Conservation (phyloP, 2,113 vertebrate species). For the Sinocyclocheilus anophthalmus region DNA sequence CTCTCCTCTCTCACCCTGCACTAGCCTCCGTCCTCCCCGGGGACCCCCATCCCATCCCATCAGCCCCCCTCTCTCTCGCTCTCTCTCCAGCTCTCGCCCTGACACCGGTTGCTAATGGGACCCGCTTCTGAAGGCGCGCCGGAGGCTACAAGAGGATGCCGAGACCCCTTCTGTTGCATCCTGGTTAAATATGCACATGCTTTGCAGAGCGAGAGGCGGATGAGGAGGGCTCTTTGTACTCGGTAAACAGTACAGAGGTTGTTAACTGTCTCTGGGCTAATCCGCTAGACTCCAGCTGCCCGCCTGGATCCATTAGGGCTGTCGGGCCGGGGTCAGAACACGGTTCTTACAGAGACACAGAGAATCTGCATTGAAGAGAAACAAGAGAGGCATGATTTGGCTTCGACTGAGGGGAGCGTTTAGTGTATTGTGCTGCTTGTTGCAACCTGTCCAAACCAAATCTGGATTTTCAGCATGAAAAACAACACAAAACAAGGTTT, state of each 20-base stretch:
- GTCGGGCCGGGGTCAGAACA: conserved; percentile 35
- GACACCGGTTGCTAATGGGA: conserved; percentile 89
- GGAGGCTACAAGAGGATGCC: conserved; percentile 70
- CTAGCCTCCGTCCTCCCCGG: conserved; percentile 55
- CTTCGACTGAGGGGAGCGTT: not conserved
- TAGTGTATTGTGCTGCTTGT: not conserved
- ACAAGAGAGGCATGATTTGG: not conserved
- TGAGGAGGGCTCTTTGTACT: conserved; percentile 70
- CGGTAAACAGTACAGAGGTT: conserved; percentile 55
- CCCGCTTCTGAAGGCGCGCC: conserved; percentile 73
- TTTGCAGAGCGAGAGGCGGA: conserved; percentile 58
- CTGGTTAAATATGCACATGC: conserved; percentile 76
- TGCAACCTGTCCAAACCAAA: not conserved
- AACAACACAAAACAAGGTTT: not conserved
- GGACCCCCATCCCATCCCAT: conserved; percentile 58
- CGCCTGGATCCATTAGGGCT: conserved; percentile 26
- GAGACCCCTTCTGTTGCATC: conserved; percentile 74
- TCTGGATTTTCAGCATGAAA: not conserved
- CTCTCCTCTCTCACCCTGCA: conserved; percentile 50
- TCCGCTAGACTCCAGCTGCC: conserved; percentile 52
- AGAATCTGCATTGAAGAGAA: conserved; percentile 15
- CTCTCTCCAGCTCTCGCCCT: conserved; percentile 53
- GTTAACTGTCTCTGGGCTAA: conserved; percentile 48
- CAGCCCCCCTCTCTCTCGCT: conserved; percentile 65
- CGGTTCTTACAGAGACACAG: not conserved